These are phyloP conservation scores for Morone saxatilis DNA, from an alignment of 2,113 vertebrate species.

Conservation along the genomic window DNA sequence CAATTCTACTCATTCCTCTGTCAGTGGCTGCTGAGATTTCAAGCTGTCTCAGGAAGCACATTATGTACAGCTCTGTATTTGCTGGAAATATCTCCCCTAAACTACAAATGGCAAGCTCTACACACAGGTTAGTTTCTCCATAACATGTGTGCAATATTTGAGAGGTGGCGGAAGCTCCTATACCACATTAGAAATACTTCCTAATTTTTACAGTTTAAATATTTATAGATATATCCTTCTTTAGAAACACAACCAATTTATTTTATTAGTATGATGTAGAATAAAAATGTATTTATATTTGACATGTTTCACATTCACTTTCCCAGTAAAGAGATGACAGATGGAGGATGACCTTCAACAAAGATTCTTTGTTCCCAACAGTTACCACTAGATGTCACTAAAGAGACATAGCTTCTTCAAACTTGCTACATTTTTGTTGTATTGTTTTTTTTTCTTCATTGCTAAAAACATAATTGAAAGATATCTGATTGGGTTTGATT, in stretches of 20 bases:
- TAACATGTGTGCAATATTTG: not conserved
- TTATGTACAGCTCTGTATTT: not conserved
- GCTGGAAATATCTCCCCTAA: not conserved
- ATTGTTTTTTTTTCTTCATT: too few species aligned
- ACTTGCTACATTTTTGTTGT: too few species aligned
- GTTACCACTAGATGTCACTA: conserved; percentile 34
- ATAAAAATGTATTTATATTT: not conserved
- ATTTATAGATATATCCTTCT: not conserved
- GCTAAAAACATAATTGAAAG: too few species aligned
- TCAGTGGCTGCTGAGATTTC: not conserved
- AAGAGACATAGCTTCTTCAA: not conserved
- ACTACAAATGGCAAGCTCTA: not conserved
- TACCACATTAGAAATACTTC: not conserved
- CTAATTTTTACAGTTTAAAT: not conserved
- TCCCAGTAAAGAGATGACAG: not conserved
- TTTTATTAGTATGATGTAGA: not conserved
- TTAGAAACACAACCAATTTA: not conserved
- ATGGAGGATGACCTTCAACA: not conserved
- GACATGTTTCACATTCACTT: not conserved
- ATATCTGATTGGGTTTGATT: too few species aligned
- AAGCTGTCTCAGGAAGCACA: not conserved
- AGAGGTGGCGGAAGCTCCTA: not conserved
- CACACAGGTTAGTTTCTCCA: not conserved
- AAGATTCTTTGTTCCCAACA: not conserved
- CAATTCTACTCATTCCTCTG: not conserved